Percentiles rank a stretch among this genome's conserved stretches.
phyloP scores from a whole-genome alignment of 2,888 invertebrate genomes.

The Malachius bipustulatus region DNA sequence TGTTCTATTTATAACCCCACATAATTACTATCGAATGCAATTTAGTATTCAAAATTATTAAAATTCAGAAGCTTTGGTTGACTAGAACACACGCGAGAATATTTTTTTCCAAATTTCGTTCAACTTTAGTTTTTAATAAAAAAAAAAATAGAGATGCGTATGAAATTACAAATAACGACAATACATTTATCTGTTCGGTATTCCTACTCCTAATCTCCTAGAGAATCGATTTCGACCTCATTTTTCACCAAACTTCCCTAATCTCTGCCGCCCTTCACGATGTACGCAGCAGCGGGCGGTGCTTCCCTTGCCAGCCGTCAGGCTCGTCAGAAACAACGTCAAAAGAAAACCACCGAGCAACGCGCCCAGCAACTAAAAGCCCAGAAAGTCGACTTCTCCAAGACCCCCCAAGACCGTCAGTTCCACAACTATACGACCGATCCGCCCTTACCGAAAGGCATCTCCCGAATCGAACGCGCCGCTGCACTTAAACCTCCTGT shows the following conservation, averaged over 20 bases:
- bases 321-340: constrained; percentile 48
- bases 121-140: too few species aligned
- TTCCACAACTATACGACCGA: constrained; percentile 43
- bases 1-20: too few species aligned
- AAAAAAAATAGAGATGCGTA: too few species aligned
- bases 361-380: constrained; percentile 36
- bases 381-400: constrained; percentile 38
- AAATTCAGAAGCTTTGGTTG: too few species aligned
- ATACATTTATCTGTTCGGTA: constrained; percentile 20
- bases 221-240: too few species aligned
- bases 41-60: too few species aligned
- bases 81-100: too few species aligned
- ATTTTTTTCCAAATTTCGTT: too few species aligned
- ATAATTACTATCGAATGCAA: too few species aligned
- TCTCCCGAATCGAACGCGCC: constrained; percentile 39
- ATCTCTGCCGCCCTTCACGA: too few species aligned
- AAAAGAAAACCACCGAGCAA: constrained; percentile 34
- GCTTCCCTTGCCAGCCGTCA: constrained; percentile 76
- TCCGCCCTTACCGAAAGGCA: constrained; percentile 42
- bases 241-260: too few species aligned
- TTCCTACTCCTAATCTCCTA: constrained; percentile 9
- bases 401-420: constrained; percentile 38
- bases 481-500: constrained; percentile 32
- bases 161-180: too few species aligned
- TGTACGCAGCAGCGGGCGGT: constrained; percentile 86